Evolutionary conservation across 1,140 invertebrate genomes (phyloP).

Genomic region (Subanguina moxae): DNA sequence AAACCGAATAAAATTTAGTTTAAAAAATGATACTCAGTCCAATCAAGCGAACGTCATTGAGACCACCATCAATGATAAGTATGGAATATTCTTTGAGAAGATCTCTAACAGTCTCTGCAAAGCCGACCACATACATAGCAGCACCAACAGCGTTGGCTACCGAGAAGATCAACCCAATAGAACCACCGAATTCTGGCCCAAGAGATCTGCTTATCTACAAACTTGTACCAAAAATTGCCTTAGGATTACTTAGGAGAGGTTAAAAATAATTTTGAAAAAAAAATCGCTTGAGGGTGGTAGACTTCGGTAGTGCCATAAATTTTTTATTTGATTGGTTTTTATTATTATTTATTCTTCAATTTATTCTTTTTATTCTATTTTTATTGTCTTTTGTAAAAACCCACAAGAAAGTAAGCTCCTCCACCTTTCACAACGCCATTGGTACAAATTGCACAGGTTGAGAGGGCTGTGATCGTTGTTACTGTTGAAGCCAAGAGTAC

Average conservation of each 20-base stretch:
- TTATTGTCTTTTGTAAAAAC: too few species aligned
- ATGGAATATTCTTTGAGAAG: constrained; percentile 52
- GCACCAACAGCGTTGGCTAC: constrained; percentile 92
- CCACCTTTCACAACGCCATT: constrained; percentile 98
- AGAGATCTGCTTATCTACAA: constrained; percentile 76
- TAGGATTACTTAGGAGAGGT: too few species aligned
- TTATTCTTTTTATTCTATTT: too few species aligned
- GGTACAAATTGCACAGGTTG: constrained; percentile 92
- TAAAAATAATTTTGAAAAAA: too few species aligned
- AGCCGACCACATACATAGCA: constrained; percentile 96
- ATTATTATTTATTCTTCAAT: too few species aligned
- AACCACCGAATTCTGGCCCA: constrained; percentile 93
- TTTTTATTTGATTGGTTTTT: too few species aligned
- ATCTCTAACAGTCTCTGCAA: constrained; percentile 78
- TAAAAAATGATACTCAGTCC: constrained; percentile 58
- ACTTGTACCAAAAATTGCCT: too few species aligned
- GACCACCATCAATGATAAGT: constrained; percentile 60
- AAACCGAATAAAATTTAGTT: neutral
- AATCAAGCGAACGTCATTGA: constrained; percentile 67
- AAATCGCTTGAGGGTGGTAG: too few species aligned
- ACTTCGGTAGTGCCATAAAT: too few species aligned
- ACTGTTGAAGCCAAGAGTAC: constrained; percentile 82
- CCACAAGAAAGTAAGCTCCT: constrained; percentile 62
- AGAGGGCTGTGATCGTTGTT: constrained; percentile 87
- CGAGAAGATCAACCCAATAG: constrained; percentile 91